Evolutionary conservation across 2,888 invertebrate species (phyloP).

Genomic region (Bimastos eiseni): DNA sequence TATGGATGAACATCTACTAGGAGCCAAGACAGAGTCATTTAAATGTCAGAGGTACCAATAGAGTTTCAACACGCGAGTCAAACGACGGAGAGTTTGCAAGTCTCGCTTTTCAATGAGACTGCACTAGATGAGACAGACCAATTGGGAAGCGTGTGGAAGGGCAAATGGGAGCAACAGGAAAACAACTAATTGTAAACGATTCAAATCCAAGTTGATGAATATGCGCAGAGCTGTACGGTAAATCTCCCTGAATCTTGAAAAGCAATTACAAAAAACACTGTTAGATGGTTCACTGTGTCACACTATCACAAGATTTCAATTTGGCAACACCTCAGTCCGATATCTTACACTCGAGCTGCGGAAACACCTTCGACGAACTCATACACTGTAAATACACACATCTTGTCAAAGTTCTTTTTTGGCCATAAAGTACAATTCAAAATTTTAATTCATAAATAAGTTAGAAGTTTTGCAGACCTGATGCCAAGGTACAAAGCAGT

Average conservation of each 20-base stretch:
- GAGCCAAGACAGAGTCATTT: neutral
- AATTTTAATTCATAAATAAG: neutral
- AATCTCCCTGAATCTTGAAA: neutral
- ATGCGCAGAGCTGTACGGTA: neutral
- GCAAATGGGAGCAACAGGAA: neutral
- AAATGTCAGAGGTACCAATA: neutral
- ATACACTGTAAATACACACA: slow-evolving; percentile 13
- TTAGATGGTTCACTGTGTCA: neutral
- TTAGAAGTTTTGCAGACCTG: neutral
- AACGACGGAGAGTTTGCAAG: neutral
- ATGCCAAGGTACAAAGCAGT: neutral
- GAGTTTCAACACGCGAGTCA: neutral
- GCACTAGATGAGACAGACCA: neutral
- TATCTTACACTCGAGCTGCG: neutral
- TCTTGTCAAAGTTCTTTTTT: neutral
- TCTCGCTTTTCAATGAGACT: neutral
- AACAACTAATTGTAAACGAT: neutral
- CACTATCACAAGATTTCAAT: neutral
- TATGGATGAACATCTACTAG: neutral
- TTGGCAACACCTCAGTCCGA: neutral
- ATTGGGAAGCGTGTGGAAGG: neutral
- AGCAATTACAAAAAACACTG: neutral
- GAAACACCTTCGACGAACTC: neutral
- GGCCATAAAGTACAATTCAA: neutral
- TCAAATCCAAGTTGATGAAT: neutral